Evolutionary conservation across 2,113 vertebrate species (phyloP).

Genomic region (Gasterosteus aculeatus): DNA sequence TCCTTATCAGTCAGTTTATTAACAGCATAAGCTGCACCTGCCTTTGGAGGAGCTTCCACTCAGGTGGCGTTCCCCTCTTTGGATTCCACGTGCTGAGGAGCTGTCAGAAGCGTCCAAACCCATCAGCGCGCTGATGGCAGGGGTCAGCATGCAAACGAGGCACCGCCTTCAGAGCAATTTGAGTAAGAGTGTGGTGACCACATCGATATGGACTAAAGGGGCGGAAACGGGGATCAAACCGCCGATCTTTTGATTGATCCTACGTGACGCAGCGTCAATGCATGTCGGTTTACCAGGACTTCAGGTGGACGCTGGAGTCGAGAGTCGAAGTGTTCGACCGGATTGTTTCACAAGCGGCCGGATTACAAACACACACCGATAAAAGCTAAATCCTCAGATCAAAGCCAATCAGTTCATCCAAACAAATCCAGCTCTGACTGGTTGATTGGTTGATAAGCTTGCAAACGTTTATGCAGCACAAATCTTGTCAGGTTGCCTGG

Average conservation of each 20-base stretch:
- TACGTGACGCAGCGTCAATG: background rate
- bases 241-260: background rate
- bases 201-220: background rate
- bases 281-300: background rate
- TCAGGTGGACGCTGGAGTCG: too few relatives aligned
- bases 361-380: too few relatives aligned
- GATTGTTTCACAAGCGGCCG: too few relatives aligned
- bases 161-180: background rate
- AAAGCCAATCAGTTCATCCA: too few relatives aligned
- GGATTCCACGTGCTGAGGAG: background rate
- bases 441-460: too few relatives aligned
- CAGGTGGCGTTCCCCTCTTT: background rate
- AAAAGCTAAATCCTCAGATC: too few relatives aligned
- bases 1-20: conserved; percentile 1
- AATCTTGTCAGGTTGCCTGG: too few relatives aligned
- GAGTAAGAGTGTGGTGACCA: background rate
- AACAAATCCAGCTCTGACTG: too few relatives aligned
- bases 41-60: background rate
- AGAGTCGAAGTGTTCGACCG: too few relatives aligned
- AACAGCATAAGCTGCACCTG: conserved; percentile 2
- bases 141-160: background rate
- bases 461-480: too few relatives aligned
- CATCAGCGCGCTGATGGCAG: background rate
- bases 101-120: background rate
- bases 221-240: background rate